phyloP scores from a whole-genome alignment of 2,888 invertebrate genomes.

The Trichacis sp. region DNA sequence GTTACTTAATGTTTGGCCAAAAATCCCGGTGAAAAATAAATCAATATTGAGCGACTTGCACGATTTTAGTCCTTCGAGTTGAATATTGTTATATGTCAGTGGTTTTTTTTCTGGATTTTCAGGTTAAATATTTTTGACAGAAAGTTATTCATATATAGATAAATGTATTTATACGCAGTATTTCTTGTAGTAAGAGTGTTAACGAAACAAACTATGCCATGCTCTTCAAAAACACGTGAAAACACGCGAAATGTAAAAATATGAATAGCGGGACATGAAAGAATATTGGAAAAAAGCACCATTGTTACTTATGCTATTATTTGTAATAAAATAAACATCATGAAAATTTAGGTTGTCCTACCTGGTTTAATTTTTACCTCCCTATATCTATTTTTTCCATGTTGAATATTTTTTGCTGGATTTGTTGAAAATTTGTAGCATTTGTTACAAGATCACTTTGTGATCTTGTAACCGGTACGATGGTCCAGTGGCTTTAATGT shows the following conservation, averaged over 20 bases:
- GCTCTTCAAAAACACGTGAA: constrained; percentile 32
- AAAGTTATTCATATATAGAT: constrained; percentile 41
- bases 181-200: constrained; percentile 57
- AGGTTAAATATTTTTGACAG: neutral
- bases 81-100: too few species aligned
- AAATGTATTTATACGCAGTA: constrained; percentile 62
- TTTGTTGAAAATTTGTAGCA: too few species aligned
- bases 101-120: neutral
- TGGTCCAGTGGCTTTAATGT: too few species aligned
- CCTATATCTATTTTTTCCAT: too few species aligned
- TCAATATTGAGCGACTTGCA: constrained; percentile 19
- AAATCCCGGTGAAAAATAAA: constrained; percentile 29
- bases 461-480: too few species aligned
- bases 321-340: constrained; percentile 52
- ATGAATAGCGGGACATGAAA: constrained; percentile 19
- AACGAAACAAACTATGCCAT: constrained; percentile 51
- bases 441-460: too few species aligned
- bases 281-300: constrained; percentile 34
- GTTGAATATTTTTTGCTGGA: too few species aligned
- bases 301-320: constrained; percentile 48
- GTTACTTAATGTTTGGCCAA: constrained; percentile 53
- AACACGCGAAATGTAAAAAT: constrained; percentile 22
- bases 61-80: neutral
- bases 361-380: too few species aligned
- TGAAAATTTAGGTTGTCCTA: neutral